These are phyloP conservation scores for Encarsia formosa DNA, from an alignment of 2,888 invertebrate species.

Conservation along the genomic window DNA sequence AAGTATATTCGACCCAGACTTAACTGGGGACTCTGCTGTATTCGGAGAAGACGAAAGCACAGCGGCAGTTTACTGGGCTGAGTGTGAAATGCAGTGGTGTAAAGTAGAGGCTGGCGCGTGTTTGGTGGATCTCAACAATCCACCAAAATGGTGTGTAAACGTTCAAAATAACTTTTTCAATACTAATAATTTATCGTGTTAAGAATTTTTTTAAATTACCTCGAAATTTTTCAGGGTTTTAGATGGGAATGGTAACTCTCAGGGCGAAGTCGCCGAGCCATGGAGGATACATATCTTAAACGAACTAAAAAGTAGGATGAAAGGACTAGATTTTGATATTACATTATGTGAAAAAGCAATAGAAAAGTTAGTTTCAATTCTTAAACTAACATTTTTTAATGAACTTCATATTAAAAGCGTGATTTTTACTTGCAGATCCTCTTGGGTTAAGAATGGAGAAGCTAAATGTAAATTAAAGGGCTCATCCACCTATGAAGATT, in stretches of 20 bases:
- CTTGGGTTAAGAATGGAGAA: conserved; percentile 82
- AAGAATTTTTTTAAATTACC: background rate
- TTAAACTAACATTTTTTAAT: too few relatives aligned
- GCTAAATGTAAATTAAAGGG: conserved; percentile 59
- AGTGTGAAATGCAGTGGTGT: conserved; percentile 77
- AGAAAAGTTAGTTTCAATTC: conserved; percentile 58
- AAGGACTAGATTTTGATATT: conserved; percentile 54
- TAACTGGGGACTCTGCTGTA: conserved; percentile 68
- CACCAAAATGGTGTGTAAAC: conserved; percentile 67
- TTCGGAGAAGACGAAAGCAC: conserved; percentile 75
- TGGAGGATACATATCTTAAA: conserved; percentile 75
- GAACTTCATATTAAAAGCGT: background rate
- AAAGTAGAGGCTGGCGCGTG: conserved; percentile 80
- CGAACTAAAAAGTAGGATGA: conserved; percentile 61
- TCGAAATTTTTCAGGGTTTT: conserved; percentile 45
- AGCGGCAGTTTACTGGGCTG: conserved; percentile 71
- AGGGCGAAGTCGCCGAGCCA: conserved; percentile 65
- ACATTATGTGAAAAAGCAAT: conserved; percentile 71
- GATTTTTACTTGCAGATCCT: conserved; percentile 53
- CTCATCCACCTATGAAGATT: conserved; percentile 63
- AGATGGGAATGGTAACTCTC: conserved; percentile 58
- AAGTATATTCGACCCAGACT: conserved; percentile 72
- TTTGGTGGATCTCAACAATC: conserved; percentile 65
- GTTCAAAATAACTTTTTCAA: background rate
- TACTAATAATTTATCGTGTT: background rate